Conservation (phyloP, 2,888 invertebrate genomes). For the Caenorhabditis afra region DNA sequence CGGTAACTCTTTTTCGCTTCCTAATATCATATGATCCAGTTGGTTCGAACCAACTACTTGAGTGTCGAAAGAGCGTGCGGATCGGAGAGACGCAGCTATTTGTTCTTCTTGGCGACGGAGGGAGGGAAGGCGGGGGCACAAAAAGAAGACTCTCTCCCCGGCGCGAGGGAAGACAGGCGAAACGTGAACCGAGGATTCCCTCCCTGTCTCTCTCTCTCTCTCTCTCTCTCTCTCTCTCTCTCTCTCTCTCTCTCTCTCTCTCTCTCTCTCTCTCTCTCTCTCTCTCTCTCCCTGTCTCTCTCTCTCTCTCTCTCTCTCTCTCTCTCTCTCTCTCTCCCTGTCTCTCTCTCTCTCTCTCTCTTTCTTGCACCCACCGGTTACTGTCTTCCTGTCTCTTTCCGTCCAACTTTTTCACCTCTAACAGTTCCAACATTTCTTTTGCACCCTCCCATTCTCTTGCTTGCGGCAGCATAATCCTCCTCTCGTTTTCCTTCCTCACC, state of each 20-base stretch:
- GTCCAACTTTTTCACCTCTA: conserved; percentile 6
- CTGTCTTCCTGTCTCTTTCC: conserved; percentile 49
- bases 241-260: no score
- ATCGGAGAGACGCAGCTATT: conserved; percentile 45
- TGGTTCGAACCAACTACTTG: conserved; percentile 60
- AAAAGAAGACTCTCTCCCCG: conserved; percentile 42
- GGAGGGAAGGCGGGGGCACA: conserved; percentile 17
- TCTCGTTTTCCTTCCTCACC: neutral
- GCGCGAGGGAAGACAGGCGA: conserved; percentile 16
- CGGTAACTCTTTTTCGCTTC: conserved; percentile 31
- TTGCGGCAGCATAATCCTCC: no score
- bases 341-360: conserved; percentile 3
- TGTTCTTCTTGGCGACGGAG: conserved; percentile 32
- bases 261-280: neutral
- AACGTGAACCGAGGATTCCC: conserved; percentile 60
- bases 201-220: conserved; percentile 36
- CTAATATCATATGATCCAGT: conserved; percentile 61
- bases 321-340: neutral
- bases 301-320: conserved; percentile 18
- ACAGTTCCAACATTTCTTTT: neutral
- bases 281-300: conserved; percentile 42
- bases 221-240: conserved; percentile 12
- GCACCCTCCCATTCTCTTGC: neutral
- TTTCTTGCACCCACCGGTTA: conserved; percentile 12
- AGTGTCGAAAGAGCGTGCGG: conserved; percentile 23